A percentile compares a stretch with the other conserved stretches of the same genome.
These are phyloP conservation scores for Lymantria monacha DNA, from an alignment of 2,888 invertebrate genomes.

Conservation along the genomic window DNA sequence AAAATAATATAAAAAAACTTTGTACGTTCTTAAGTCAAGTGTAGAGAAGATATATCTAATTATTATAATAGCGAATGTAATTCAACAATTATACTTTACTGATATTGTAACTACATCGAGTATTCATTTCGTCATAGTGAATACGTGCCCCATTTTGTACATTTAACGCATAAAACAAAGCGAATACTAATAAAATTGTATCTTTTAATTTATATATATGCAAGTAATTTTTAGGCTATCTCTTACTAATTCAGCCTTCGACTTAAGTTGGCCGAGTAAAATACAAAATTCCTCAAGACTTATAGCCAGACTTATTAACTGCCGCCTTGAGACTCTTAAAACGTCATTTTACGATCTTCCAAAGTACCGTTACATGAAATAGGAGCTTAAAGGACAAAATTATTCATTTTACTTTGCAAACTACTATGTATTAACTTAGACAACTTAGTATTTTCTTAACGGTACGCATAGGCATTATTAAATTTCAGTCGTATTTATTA, in stretches of 20 bases:
- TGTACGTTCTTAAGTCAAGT: too few relatives aligned
- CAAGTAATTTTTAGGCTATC: not conserved
- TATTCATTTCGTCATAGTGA: too few relatives aligned
- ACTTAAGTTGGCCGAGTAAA: slow-evolving; percentile 2
- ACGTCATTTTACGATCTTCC: slow-evolving; percentile 8
- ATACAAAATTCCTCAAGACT: slow-evolving; percentile 3
- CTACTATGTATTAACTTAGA: not conserved
- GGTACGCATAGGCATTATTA: not conserved
- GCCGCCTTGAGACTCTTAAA: slow-evolving; percentile 7
- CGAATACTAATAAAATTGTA: too few relatives aligned
- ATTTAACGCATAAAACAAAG: too few relatives aligned
- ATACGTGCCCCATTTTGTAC: too few relatives aligned
- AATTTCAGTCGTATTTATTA: too few relatives aligned
- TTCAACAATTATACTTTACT: too few relatives aligned
- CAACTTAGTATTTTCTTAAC: not conserved
- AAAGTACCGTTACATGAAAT: slow-evolving; percentile 2
- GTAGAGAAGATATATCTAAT: too few relatives aligned
- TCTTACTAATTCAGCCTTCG: not conserved
- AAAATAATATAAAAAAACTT: too few relatives aligned
- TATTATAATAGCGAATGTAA: too few relatives aligned
- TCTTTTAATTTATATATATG: too few relatives aligned
- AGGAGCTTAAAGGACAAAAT: not conserved
- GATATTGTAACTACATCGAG: too few relatives aligned
- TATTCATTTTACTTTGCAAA: not conserved
- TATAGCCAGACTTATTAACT: slow-evolving; percentile 8